Conservation (phyloP, 1,140 invertebrate species). For the Cecropterus lyciades region DNA sequence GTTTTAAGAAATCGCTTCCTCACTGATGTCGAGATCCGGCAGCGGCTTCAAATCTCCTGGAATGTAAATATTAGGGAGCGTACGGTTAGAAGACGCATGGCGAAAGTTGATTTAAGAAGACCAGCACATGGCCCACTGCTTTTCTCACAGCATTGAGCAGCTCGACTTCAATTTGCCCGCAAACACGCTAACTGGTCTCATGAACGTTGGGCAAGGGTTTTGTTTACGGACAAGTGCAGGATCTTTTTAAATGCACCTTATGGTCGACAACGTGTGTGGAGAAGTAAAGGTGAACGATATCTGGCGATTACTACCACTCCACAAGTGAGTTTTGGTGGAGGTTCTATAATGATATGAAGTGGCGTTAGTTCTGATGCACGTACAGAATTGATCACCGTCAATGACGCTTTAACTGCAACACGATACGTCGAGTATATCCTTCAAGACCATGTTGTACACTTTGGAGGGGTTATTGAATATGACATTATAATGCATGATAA, state of each 20-base stretch:
- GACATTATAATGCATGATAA: too few relatives aligned
- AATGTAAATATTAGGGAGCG: slow-evolving; percentile 21
- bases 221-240: neutral
- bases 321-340: too few relatives aligned
- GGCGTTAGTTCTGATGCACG: too few relatives aligned
- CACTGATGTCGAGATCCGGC: slow-evolving; percentile 16
- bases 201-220: too few relatives aligned
- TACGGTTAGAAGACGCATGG: slow-evolving; percentile 30
- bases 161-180: slow-evolving; percentile 3
- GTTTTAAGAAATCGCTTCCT: slow-evolving; percentile 25
- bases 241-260: slow-evolving; percentile 3
- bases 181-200: slow-evolving; percentile 10
- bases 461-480: too few relatives aligned
- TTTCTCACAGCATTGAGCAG: slow-evolving; percentile 11
- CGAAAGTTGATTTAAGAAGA: slow-evolving; percentile 26
- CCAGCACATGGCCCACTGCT: neutral
- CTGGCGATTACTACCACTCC: too few relatives aligned
- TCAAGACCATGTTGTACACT: too few relatives aligned
- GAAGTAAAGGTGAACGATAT: too few relatives aligned
- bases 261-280: slow-evolving; percentile 11
- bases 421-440: too few relatives aligned
- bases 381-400: too few relatives aligned
- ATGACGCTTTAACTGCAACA: too few relatives aligned
- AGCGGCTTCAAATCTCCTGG: slow-evolving; percentile 33
- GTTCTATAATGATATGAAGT: too few relatives aligned